Evolutionary conservation across 2,888 invertebrate species (phyloP).

Genomic region (Argyresthia albistria): DNA sequence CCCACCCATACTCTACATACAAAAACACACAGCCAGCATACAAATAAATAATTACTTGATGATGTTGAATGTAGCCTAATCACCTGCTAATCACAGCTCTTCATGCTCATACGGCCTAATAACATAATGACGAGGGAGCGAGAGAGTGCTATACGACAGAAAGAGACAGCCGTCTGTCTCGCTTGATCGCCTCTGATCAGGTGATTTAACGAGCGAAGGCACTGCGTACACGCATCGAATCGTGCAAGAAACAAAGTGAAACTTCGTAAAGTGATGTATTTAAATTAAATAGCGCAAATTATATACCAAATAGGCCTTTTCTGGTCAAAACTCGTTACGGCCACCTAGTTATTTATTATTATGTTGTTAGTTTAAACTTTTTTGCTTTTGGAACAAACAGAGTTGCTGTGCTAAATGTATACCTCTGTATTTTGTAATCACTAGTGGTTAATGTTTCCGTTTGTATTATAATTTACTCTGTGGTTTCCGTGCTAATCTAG

Average conservation of each 20-base stretch:
- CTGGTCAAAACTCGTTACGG: neutral
- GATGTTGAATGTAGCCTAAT: slow-evolving; percentile 67
- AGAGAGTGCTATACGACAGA: slow-evolving; percentile 19
- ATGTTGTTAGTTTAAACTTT: too few relatives aligned
- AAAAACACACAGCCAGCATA: slow-evolving; percentile 64
- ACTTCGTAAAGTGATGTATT: neutral
- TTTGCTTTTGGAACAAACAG: too few relatives aligned
- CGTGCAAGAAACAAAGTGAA: slow-evolving; percentile 5
- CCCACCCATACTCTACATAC: slow-evolving; percentile 29
- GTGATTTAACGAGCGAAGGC: slow-evolving; percentile 9
- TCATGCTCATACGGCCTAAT: slow-evolving; percentile 47
- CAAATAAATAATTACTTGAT: slow-evolving; percentile 70
- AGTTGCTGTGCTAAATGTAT: too few relatives aligned
- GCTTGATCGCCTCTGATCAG: slow-evolving; percentile 3
- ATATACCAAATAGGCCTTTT: neutral
- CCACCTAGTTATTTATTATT: neutral
- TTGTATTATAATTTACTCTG: too few relatives aligned
- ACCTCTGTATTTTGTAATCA: too few relatives aligned
- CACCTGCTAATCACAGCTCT: slow-evolving; percentile 64
- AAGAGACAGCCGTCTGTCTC: slow-evolving; percentile 15
- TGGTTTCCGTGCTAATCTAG: too few relatives aligned
- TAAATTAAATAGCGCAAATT: slow-evolving; percentile 1
- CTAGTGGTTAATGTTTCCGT: too few relatives aligned
- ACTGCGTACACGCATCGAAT: slow-evolving; percentile 3
- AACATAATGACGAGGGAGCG: slow-evolving; percentile 54